phyloP scores from a whole-genome alignment of 2,888 invertebrate species.

The Odontothrips loti region DNA sequence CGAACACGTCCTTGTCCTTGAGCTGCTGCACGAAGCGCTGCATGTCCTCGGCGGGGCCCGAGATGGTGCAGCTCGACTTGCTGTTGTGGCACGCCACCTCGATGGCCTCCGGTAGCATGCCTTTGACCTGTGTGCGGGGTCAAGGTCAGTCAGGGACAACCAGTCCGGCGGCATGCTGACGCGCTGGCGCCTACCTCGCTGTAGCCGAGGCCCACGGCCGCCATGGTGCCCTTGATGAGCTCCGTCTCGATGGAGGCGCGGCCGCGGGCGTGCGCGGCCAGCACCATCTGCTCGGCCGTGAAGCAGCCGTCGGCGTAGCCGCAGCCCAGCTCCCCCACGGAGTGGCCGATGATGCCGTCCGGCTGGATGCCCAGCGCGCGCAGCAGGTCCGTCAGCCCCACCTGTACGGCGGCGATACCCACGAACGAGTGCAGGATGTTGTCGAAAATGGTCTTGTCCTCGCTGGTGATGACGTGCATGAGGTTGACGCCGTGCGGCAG shows the following conservation, averaged over 20 bases:
- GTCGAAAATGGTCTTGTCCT: slow-evolving; percentile 72
- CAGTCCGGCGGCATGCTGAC: not conserved
- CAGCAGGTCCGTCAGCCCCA: slow-evolving; percentile 61
- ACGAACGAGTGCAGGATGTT: slow-evolving; percentile 85
- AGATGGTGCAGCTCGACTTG: slow-evolving; percentile 69
- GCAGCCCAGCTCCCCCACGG: slow-evolving; percentile 61
- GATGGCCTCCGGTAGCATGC: slow-evolving; percentile 55
- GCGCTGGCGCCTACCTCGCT: not conserved
- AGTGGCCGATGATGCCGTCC: slow-evolving; percentile 70
- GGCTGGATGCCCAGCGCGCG: slow-evolving; percentile 58
- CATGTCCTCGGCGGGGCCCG: slow-evolving; percentile 65
- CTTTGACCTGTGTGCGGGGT: slow-evolving; percentile 36
- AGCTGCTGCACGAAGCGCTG: slow-evolving; percentile 55
- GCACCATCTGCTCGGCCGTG: slow-evolving; percentile 57
- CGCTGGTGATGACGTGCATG: slow-evolving; percentile 69
- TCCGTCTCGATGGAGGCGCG: slow-evolving; percentile 47
- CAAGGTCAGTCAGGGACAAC: not conserved
- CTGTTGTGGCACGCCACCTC: slow-evolving; percentile 78
- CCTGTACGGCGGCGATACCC: slow-evolving; percentile 87
- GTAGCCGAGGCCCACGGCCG: slow-evolving; percentile 48
- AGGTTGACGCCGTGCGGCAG: slow-evolving; percentile 75
- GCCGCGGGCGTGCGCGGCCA: slow-evolving; percentile 58
- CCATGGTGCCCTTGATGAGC: slow-evolving; percentile 50
- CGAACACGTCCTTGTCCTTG: slow-evolving; percentile 44
- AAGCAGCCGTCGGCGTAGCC: slow-evolving; percentile 62